Conservation (phyloP, 2,888 invertebrate genomes). For the Drosophila peninsularis region DNA sequence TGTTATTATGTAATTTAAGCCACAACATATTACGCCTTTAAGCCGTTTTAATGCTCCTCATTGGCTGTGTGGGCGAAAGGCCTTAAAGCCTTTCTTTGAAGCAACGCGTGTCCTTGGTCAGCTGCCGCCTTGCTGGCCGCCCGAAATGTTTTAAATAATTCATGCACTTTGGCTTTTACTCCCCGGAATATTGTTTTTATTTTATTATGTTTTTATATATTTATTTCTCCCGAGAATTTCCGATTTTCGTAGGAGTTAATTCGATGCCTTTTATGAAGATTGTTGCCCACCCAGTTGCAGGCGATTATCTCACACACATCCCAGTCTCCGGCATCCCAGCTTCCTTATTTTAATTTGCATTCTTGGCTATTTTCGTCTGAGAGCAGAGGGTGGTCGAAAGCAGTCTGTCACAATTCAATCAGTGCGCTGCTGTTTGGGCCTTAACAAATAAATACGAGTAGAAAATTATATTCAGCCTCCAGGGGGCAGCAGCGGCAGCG, state of each 20-base stretch:
- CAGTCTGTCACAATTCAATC: constrained; percentile 76
- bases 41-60: constrained; percentile 73
- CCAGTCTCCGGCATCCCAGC: not conserved
- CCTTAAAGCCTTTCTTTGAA: constrained; percentile 62
- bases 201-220: constrained; percentile 11
- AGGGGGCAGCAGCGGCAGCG: constrained; percentile 53
- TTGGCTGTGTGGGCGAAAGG: constrained; percentile 58
- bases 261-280: constrained; percentile 16
- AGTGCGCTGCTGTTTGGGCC: constrained; percentile 50
- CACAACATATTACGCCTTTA: constrained; percentile 76
- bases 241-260: constrained; percentile 34
- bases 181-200: constrained; percentile 3
- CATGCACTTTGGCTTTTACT: constrained; percentile 30
- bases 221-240: constrained; percentile 51
- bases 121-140: constrained; percentile 1
- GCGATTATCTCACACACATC: constrained; percentile 59
- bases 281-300: constrained; percentile 39
- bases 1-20: constrained; percentile 71
- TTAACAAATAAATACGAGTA: constrained; percentile 76
- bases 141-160: constrained; percentile 53
- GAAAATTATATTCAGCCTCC: constrained; percentile 74
- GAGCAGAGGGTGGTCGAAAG: constrained; percentile 2
- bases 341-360: constrained; percentile 72
- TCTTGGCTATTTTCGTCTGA: constrained; percentile 45
- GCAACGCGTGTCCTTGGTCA: constrained; percentile 37